Conservation (phyloP, 1,140 invertebrate species). For the Danaus plexippus region DNA sequence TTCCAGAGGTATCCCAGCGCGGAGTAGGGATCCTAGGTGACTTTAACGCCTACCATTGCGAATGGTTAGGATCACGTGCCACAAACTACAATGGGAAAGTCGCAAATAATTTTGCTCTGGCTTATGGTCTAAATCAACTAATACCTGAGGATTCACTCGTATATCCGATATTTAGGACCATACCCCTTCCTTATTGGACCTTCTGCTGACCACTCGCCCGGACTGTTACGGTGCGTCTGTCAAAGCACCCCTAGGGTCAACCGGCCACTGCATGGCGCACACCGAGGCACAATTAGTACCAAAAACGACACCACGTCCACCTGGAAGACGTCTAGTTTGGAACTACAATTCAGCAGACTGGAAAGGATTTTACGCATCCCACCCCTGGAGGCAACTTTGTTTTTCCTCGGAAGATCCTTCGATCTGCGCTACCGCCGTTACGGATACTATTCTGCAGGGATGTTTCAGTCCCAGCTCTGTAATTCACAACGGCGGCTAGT, state of each 20-base stretch:
- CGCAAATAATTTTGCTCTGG: not conserved
- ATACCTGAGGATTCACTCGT: not conserved
- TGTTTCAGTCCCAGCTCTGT: no score
- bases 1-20: no score
- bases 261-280: conserved; percentile 9
- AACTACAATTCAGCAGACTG: no score
- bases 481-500: no score
- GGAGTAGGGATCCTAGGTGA: no score
- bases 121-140: not conserved
- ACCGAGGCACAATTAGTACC: not conserved
- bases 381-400: not conserved
- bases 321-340: no score
- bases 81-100: no score
- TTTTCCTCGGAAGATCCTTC: not conserved
- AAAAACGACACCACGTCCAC: not conserved
- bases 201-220: conserved; percentile 9
- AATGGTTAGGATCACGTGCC: no score
- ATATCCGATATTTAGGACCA: conserved; percentile 2
- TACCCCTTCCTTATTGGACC: conserved; percentile 10
- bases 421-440: conserved; percentile 3
- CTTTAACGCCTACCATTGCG: no score
- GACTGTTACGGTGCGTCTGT: conserved; percentile 7
- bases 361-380: conserved; percentile 2
- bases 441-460: conserved; percentile 1
- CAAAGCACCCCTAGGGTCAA: conserved; percentile 1